Evolutionary conservation across 53 echinoderm and acorn worm genomes (phyloP).

Genomic region (Temnopleurus reevesii): DNA sequence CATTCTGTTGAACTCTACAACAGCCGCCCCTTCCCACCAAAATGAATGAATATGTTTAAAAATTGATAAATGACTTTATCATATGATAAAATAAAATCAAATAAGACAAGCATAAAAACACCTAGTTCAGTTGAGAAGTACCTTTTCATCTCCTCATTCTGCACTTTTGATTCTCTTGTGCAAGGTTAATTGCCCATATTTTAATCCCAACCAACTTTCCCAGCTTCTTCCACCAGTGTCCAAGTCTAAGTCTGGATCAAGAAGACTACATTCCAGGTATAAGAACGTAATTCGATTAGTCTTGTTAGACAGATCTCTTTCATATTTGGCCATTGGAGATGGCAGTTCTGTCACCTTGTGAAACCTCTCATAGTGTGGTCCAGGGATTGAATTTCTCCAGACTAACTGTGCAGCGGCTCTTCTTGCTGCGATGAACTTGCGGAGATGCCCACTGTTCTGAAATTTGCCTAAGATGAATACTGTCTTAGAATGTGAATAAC

Average conservation of each 20-base stretch:
- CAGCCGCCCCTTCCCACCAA: too few species aligned
- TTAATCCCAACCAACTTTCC: neutral
- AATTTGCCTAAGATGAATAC: too few species aligned
- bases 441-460: too few species aligned
- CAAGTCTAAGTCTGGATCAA: neutral
- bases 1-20: too few species aligned
- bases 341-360: neutral
- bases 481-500: too few species aligned
- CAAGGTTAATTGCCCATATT: neutral
- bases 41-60: too few species aligned
- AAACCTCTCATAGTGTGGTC: conserved; percentile 32
- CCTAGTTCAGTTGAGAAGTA: too few species aligned
- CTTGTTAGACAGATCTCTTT: conserved; percentile 11
- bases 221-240: neutral
- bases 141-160: too few species aligned
- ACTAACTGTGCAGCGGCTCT: neutral
- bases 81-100: too few species aligned
- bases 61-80: too few species aligned
- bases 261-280: neutral
- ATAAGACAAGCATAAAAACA: too few species aligned
- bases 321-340: neutral
- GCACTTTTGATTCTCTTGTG: too few species aligned
- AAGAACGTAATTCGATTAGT: conserved; percentile 10
- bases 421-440: neutral
- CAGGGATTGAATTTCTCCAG: neutral